Evolutionary conservation across 2,888 invertebrate species (phyloP).

Genomic region (Aradus depressus): DNA sequence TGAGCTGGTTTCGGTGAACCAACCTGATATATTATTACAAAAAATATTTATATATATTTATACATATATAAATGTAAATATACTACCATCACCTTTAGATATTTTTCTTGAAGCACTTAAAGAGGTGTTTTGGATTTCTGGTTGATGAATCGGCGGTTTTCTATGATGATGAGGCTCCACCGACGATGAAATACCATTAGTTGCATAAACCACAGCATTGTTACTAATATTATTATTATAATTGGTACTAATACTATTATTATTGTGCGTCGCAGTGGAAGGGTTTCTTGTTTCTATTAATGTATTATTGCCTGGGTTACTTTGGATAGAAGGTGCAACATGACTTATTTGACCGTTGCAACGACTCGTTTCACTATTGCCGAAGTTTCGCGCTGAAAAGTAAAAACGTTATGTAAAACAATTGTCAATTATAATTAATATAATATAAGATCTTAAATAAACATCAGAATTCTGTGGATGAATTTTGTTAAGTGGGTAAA

Average conservation of each 20-base stretch:
- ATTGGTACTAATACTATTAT: not conserved
- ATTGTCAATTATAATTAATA: not conserved
- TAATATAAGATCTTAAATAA: too few species aligned
- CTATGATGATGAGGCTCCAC: constrained; percentile 9
- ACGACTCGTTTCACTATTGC: constrained; percentile 8
- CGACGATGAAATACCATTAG: not conserved
- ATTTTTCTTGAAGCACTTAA: constrained; percentile 11
- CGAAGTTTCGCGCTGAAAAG: constrained; percentile 14
- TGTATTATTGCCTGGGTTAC: constrained; percentile 2
- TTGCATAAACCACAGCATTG: not conserved
- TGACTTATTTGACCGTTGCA: too few species aligned
- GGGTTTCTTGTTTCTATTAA: not conserved
- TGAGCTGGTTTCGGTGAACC: too few species aligned
- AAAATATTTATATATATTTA: too few species aligned
- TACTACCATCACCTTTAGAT: constrained; percentile 7
- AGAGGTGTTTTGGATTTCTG: constrained; percentile 1
- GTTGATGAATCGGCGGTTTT: constrained; percentile 12
- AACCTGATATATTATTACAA: too few species aligned
- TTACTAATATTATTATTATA: constrained; percentile 5
- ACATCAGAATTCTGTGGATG: too few species aligned
- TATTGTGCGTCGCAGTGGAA: too few species aligned
- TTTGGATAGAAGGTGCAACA: too few species aligned
- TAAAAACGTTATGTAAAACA: not conserved
- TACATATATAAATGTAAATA: not conserved
- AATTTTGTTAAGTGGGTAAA: too few species aligned